A percentile compares a stretch with the other conserved stretches of the same genome.
phyloP scores from a whole-genome alignment of 2,113 vertebrate genomes.

The Oryzias curvinotus region DNA sequence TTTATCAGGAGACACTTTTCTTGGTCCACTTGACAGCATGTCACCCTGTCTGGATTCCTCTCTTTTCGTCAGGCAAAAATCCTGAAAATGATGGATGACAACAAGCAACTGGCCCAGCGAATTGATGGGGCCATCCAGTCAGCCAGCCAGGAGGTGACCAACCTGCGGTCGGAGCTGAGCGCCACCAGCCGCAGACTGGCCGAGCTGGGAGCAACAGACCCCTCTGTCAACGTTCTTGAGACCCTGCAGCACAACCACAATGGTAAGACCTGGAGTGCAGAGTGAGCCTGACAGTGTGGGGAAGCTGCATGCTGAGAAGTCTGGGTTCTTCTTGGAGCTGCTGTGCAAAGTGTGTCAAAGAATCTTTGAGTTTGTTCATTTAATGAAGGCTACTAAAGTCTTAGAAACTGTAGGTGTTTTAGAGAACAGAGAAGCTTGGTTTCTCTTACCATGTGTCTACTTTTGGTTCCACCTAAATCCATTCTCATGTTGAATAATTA shows the following conservation, averaged over 20 bases:
- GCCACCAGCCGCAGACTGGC: slow-evolving; percentile 88
- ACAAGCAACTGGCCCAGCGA: slow-evolving; percentile 88
- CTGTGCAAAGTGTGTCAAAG: not conserved
- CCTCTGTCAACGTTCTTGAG: slow-evolving; percentile 74
- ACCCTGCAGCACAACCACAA: slow-evolving; percentile 80
- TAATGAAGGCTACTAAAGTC: slow-evolving; percentile 3
- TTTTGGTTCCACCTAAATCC: slow-evolving; percentile 40
- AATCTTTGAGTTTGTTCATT: slow-evolving; percentile 4
- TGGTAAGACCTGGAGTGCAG: slow-evolving; percentile 49
- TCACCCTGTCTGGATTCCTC: slow-evolving; percentile 79
- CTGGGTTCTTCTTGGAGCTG: slow-evolving; percentile 10
- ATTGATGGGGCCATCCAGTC: slow-evolving; percentile 92
- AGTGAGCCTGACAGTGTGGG: slow-evolving; percentile 12
- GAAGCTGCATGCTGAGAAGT: slow-evolving; percentile 24
- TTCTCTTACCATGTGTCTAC: slow-evolving; percentile 43
- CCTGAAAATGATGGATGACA: slow-evolving; percentile 95
- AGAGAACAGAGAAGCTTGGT: slow-evolving; percentile 32
- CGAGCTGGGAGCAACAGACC: slow-evolving; percentile 80
- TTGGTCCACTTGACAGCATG: slow-evolving; percentile 80
- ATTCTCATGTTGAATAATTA: slow-evolving; percentile 69
- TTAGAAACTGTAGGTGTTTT: slow-evolving; percentile 15
- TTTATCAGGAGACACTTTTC: slow-evolving; percentile 45
- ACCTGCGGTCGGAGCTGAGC: slow-evolving; percentile 89
- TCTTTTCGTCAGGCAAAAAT: slow-evolving; percentile 86
- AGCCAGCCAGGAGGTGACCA: slow-evolving; percentile 91